Evolutionary conservation across 2,797 vertebrate species (phyloP), one percentile per base, ranked within the genome.

Genomic region (Enteromius mattozi): DNA sequence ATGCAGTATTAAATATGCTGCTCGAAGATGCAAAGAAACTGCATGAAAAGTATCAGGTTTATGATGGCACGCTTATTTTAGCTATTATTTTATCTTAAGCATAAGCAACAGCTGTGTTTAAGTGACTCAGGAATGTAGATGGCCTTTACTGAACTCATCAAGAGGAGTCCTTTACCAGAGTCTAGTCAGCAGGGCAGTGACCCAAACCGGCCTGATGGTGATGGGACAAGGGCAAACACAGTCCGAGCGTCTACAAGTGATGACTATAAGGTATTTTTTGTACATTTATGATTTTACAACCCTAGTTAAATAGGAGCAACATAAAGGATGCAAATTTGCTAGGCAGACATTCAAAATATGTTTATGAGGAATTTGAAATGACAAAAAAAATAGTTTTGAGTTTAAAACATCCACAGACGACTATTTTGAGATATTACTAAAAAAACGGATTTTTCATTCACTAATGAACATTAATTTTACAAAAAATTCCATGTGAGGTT

Each of bases 81-180:
- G 8, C 35, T 17, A 19, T 19, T 19, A 19, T 49, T 54, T 56
- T n/a, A 56, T 76, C 35, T 35, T 0, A 59, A 59, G 33, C 12
- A 77, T 40, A 40, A 40, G 8, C 40, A 40, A 40, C 56, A 16
- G 9, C 37, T 24, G 37, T 6, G 14, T 24, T 72, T 17, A 72
- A 24, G 24, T 35, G 40, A 77, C 76, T 27, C 7, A 45, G 65
- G 16, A 17, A 59, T 13, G 7, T 59, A 85, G 83, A 85, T 56
- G 83, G 83, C 21, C 69, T 85, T 16, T 85, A 85, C 78, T 80
- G 69, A 85, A 45, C 8, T 54, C 83, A 17, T 30, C n/a, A 35
- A 79, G 17, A 49, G 78, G 78, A 13, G 40, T 85, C 33, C 35
- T 85, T 27, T 85, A 85, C 40, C 77, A 74, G 83, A 80, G 49